These are phyloP conservation scores for Pogonomyrmex barbatus DNA, from an alignment of 1,140 invertebrate genomes.

Conservation along the genomic window DNA sequence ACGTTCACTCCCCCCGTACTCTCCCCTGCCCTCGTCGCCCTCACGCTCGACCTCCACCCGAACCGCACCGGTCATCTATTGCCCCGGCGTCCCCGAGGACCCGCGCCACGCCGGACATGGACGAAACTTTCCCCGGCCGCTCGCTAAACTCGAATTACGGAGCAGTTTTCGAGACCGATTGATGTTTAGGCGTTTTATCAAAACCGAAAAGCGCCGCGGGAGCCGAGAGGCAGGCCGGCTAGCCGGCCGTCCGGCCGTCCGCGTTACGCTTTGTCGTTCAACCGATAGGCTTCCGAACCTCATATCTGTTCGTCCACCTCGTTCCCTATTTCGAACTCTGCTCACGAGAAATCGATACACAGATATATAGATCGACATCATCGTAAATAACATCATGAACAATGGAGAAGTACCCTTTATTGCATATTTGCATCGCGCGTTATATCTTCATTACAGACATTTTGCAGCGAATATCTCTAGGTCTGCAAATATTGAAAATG, in stretches of 20 bases:
- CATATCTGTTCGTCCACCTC: constrained; percentile 23
- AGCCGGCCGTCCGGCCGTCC: constrained; percentile 17
- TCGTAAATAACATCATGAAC: background rate
- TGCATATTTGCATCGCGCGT: background rate
- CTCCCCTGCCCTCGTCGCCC: constrained; percentile 10
- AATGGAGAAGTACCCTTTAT: background rate
- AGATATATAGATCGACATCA: background rate
- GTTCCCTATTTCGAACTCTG: constrained; percentile 7
- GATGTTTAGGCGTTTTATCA: constrained; percentile 84
- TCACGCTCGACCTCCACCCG: constrained; percentile 72
- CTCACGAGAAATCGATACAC: constrained; percentile 3
- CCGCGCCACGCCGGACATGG: constrained; percentile 64
- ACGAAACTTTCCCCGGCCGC: constrained; percentile 81
- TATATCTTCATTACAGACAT: background rate
- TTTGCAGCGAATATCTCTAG: background rate
- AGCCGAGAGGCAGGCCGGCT: constrained; percentile 45
- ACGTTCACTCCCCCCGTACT: constrained; percentile 26
- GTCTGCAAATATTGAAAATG: background rate
- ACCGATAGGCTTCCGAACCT: constrained; percentile 60
- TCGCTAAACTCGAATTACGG: constrained; percentile 84
- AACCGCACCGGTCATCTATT: constrained; percentile 83
- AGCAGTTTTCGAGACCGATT: constrained; percentile 85
- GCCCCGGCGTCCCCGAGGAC: constrained; percentile 80
- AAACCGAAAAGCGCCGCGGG: constrained; percentile 77
- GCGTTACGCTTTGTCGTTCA: constrained; percentile 47